Conservation (phyloP, 2,888 invertebrate genomes). For the Hydraecia micacea region DNA sequence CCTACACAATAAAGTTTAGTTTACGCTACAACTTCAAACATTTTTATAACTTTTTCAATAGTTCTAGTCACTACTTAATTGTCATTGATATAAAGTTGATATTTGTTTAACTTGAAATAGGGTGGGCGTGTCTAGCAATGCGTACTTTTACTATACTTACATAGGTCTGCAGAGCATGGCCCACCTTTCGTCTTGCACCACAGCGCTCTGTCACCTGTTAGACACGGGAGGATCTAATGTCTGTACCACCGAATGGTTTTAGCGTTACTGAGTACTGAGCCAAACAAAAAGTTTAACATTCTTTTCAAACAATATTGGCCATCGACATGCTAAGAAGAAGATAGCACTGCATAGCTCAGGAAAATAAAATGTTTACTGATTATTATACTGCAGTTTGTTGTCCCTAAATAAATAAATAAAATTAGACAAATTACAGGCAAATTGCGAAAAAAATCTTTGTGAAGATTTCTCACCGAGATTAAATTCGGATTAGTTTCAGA, state of each 20-base stretch:
- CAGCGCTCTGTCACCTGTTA: background rate
- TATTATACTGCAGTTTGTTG: no score
- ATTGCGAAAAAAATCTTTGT: background rate
- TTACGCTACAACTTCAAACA: no score
- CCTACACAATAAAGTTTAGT: no score
- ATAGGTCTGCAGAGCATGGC: background rate
- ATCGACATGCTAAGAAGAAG: background rate
- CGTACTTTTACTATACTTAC: no score
- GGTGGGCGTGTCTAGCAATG: no score
- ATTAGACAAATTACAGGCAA: background rate
- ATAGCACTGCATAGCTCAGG: background rate
- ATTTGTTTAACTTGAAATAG: no score
- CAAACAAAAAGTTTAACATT: background rate
- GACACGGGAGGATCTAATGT: background rate
- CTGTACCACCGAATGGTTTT: background rate
- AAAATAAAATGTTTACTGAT: no score
- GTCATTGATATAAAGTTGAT: no score
- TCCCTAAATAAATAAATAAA: no score
- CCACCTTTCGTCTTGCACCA: background rate
- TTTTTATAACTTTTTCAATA: no score
- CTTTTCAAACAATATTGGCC: background rate
- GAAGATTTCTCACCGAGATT: background rate
- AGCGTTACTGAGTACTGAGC: background rate
- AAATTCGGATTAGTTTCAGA: background rate
- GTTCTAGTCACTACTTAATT: no score